A percentile compares a stretch with the other conserved stretches of the same genome.
These are phyloP conservation scores for Cephus spinipes DNA, from an alignment of 2,888 invertebrate genomes.

Conservation along the genomic window DNA sequence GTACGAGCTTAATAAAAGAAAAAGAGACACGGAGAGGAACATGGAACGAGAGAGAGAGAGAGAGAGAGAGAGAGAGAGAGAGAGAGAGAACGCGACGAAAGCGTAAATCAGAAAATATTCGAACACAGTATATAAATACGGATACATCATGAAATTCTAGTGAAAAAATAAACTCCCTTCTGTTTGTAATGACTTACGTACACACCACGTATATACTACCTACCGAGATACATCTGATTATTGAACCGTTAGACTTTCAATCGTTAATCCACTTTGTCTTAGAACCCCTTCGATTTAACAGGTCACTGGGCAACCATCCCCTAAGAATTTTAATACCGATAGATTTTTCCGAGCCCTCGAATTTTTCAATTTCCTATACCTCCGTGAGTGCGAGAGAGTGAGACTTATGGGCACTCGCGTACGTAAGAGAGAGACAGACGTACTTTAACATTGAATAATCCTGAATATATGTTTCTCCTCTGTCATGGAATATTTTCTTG, in stretches of 20 bases:
- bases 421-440: no score
- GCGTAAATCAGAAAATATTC: neutral
- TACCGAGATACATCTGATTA: neutral
- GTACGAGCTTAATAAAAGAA: slow-evolving; percentile 4
- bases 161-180: neutral
- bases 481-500: neutral
- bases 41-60: neutral
- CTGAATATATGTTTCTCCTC: neutral
- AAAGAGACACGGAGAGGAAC: neutral
- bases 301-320: neutral
- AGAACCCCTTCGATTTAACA: neutral
- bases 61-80: neutral
- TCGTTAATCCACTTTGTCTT: neutral
- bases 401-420: neutral
- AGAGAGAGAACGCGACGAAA: neutral
- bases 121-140: neutral
- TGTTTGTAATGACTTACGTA: neutral
- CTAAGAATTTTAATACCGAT: neutral
- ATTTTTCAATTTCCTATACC: neutral
- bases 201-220: neutral
- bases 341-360: neutral
- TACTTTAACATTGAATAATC: no score
- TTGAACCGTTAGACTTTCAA: neutral
- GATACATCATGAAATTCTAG: neutral
- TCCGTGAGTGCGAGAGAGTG: neutral